Evolutionary conservation across 1,140 invertebrate genomes (phyloP).

Genomic region (Pygmarrhopalites habei): DNA sequence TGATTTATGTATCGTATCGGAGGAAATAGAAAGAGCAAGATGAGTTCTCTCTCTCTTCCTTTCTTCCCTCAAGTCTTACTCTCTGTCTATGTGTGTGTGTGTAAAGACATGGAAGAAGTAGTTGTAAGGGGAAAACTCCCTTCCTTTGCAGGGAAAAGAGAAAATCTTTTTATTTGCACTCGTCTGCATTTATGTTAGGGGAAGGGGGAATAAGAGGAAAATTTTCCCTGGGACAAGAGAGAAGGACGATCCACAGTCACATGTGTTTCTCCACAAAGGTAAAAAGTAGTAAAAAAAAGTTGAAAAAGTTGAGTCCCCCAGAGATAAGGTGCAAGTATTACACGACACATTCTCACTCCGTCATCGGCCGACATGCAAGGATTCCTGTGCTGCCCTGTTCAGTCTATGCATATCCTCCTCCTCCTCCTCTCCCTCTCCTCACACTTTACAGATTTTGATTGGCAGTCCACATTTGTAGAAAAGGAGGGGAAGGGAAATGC

Average conservation of each 20-base stretch:
- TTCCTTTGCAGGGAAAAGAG: too few relatives aligned
- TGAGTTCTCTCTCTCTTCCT: not conserved
- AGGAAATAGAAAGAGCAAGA: not conserved
- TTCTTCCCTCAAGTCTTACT: not conserved
- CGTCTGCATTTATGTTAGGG: not conserved
- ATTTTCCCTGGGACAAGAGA: too few relatives aligned
- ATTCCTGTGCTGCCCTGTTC: not conserved
- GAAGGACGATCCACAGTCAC: not conserved
- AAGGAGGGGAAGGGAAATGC: too few relatives aligned
- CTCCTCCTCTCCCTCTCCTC: too few relatives aligned
- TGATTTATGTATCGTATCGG: not conserved
- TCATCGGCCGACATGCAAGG: not conserved
- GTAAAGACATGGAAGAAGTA: not conserved
- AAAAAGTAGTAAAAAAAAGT: not conserved
- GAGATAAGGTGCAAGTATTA: conserved; percentile 1
- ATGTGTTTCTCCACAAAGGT: not conserved
- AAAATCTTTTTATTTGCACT: conserved; percentile 13
- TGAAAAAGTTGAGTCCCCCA: too few relatives aligned
- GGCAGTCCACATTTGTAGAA: not conserved
- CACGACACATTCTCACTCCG: not conserved
- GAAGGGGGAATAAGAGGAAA: too few relatives aligned
- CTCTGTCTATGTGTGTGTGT: not conserved
- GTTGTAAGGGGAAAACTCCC: not conserved
- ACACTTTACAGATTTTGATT: not conserved
- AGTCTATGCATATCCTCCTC: too few relatives aligned